These are phyloP conservation scores for Tuberolachnus salignus DNA, from an alignment of 2,888 invertebrate species.

Conservation along the genomic window DNA sequence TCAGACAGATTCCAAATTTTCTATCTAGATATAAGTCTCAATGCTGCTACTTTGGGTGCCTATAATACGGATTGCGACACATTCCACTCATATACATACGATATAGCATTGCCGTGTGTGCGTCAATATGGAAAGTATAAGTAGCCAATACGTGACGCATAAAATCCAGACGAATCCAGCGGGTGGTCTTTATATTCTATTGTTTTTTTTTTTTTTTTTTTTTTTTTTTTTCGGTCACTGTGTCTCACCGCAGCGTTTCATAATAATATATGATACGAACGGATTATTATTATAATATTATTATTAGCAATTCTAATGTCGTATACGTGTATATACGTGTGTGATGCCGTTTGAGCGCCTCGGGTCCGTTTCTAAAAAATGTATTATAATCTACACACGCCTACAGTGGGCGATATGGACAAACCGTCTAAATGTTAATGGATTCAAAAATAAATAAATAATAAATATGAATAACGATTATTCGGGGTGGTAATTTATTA, in stretches of 20 bases:
- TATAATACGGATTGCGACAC: slow-evolving; percentile 1
- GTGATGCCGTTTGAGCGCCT: background rate
- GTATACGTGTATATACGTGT: background rate
- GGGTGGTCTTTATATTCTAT: slow-evolving; percentile 42
- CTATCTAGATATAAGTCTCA: too few species aligned
- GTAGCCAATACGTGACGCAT: slow-evolving; percentile 31
- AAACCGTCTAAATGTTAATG: background rate
- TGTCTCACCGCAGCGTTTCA: slow-evolving; percentile 1
- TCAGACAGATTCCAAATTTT: too few species aligned
- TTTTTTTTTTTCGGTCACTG: slow-evolving; percentile 44
- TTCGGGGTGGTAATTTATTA: background rate
- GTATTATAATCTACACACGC: background rate
- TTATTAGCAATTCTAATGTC: slow-evolving; percentile 50
- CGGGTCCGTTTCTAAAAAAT: slow-evolving; percentile 19
- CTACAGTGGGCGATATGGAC: slow-evolving; percentile 16
- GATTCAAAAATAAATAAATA: background rate
- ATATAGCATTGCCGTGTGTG: background rate
- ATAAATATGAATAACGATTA: background rate
- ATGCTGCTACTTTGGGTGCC: too few species aligned
- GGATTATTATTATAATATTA: slow-evolving; percentile 4
- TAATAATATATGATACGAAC: background rate
- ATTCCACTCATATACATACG: background rate
- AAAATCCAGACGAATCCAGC: slow-evolving; percentile 11
- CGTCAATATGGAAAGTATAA: slow-evolving; percentile 40
- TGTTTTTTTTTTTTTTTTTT: slow-evolving; percentile 45